Conservation (phyloP, 1,140 invertebrate genomes). For the Zaprionus ornatus region DNA sequence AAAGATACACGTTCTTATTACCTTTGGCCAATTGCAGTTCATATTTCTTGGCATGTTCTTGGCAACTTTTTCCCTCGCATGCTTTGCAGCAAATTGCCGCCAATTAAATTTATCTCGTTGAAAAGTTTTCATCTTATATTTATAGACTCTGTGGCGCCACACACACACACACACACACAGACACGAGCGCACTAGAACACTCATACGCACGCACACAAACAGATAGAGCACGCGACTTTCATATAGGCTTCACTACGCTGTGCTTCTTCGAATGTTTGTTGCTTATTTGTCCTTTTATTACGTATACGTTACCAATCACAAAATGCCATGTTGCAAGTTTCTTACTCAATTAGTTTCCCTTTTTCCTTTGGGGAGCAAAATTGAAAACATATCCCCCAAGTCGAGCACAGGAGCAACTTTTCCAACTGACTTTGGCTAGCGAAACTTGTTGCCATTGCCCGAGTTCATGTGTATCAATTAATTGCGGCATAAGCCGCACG, state of each 20-base stretch:
- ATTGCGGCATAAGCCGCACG: conserved; percentile 72
- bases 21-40: conserved; percentile 74
- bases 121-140: conserved; percentile 83
- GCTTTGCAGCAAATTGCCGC: conserved; percentile 80
- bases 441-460: conserved; percentile 65
- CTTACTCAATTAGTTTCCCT: conserved; percentile 81
- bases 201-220: conserved; percentile 8
- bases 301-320: conserved; percentile 78
- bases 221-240: neutral
- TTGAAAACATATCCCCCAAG: conserved; percentile 62
- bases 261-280: conserved; percentile 27
- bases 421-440: conserved; percentile 65
- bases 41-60: conserved; percentile 70
- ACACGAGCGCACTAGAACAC: neutral
- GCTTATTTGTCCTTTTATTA: conserved; percentile 77
- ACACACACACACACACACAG: conserved; percentile 18
- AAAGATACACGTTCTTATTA: conserved; percentile 31
- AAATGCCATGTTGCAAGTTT: conserved; percentile 76
- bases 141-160: conserved; percentile 59
- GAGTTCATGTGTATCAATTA: conserved; percentile 76
- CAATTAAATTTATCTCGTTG: conserved; percentile 83
- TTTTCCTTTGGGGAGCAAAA: conserved; percentile 65
- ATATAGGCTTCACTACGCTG: conserved; percentile 18
- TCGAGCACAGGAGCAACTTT: conserved; percentile 54
- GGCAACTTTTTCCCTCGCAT: conserved; percentile 62